phyloP scores from a whole-genome alignment of 2,797 vertebrate species.

The Lepus oiostolus region DNA sequence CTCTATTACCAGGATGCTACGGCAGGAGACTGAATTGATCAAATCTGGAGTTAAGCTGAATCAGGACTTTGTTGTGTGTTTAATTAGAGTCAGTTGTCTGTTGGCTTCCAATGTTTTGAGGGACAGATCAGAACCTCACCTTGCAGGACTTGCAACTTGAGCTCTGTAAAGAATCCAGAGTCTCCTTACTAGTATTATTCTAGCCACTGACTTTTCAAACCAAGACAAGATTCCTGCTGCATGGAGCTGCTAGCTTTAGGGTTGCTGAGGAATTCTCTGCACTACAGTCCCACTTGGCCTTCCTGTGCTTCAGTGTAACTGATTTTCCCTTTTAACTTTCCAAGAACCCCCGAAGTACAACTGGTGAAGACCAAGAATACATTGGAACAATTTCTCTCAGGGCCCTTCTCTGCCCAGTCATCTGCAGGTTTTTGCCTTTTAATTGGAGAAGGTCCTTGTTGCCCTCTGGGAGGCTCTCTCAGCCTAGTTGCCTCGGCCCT shows the following conservation, averaged over 20 bases:
- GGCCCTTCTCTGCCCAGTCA: background rate
- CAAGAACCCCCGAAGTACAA: background rate
- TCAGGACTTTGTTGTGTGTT: background rate
- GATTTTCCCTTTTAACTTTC: background rate
- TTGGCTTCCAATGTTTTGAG: background rate
- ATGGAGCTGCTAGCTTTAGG: background rate
- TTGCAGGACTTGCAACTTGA: background rate
- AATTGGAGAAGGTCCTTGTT: background rate
- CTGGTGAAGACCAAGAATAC: background rate
- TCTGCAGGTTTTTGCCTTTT: background rate
- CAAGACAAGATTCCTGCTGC: background rate
- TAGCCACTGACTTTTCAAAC: slow-evolving; percentile 15
- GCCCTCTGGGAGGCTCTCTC: background rate
- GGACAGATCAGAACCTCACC: background rate
- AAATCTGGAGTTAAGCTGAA: background rate
- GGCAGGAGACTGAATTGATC: background rate
- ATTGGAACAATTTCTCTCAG: background rate
- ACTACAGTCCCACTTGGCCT: background rate
- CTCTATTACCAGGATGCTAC: background rate
- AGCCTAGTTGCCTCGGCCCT: background rate
- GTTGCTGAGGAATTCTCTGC: background rate
- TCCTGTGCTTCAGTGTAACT: background rate
- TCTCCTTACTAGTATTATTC: background rate
- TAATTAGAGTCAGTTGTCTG: background rate
- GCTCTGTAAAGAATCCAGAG: background rate